Percentiles rank a stretch among this genome's conserved stretches.
phyloP scores from a whole-genome alignment of 2,113 vertebrate species.

The Hemiprocne comata region DNA sequence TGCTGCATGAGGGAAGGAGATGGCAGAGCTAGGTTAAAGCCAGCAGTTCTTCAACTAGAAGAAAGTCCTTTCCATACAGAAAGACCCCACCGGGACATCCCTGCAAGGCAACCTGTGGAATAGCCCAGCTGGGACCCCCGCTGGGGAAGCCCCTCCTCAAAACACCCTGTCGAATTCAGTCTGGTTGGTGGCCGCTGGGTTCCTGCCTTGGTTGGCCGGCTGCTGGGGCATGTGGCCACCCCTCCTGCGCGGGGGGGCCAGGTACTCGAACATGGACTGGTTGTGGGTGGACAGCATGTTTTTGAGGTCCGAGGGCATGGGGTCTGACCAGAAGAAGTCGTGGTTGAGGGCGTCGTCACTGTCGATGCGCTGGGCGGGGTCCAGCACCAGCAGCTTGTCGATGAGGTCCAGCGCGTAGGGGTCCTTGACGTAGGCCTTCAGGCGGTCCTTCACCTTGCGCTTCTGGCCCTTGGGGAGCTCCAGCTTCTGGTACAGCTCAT shows the following conservation, averaged over 20 bases:
- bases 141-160: constrained; percentile 55
- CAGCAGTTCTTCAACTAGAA: not conserved
- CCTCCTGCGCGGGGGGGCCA: constrained; percentile 90
- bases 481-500: constrained; percentile 95
- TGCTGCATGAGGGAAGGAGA: not conserved
- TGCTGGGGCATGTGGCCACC: constrained; percentile 95
- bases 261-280: constrained; percentile 98
- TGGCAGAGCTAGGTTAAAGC: not conserved
- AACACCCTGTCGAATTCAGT: constrained; percentile 96
- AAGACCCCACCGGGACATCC: not conserved
- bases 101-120: constrained; percentile 54
- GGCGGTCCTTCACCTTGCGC: constrained; percentile 95
- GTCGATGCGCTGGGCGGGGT: constrained; percentile 90
- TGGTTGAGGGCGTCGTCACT: constrained; percentile 96
- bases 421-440: constrained; percentile 98
- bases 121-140: not conserved
- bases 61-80: not conserved
- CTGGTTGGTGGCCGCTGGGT: constrained; percentile 92
- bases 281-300: constrained; percentile 98
- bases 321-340: constrained; percentile 99
- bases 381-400: constrained; percentile 95
- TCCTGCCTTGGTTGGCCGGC: constrained; percentile 92
- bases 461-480: constrained; percentile 97
- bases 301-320: constrained; percentile 98
- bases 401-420: constrained; percentile 94